A percentile compares a stretch with the other conserved stretches of the same genome.
These are phyloP conservation scores for Uromys caudimaculatus DNA, from an alignment of 2,797 vertebrate genomes.

Conservation along the genomic window DNA sequence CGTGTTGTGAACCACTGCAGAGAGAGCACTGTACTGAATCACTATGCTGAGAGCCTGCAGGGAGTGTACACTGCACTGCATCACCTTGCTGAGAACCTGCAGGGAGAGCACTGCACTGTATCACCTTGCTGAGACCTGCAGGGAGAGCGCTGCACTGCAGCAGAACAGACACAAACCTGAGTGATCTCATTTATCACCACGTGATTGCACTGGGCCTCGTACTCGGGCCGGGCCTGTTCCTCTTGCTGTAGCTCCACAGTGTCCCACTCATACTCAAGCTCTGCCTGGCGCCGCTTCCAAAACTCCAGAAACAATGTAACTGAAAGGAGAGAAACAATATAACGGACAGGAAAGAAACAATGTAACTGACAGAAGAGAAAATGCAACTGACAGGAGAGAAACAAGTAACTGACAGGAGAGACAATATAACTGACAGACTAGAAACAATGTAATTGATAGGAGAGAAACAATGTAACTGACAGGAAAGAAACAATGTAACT, in stretches of 20 bases:
- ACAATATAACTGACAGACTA: constrained; percentile 71
- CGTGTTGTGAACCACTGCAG: not conserved
- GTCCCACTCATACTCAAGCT: constrained; percentile 96
- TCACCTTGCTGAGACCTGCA: not conserved
- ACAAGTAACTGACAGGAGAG: too few species aligned
- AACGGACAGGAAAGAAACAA: too few species aligned
- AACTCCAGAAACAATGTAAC: constrained; percentile 97
- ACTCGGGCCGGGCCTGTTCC: constrained; percentile 93
- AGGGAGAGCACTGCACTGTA: not conserved
- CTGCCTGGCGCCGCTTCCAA: constrained; percentile 95
- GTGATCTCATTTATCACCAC: constrained; percentile 93
- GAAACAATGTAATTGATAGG: constrained; percentile 93
- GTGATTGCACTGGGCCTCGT: constrained; percentile 92
- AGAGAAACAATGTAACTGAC: not conserved
- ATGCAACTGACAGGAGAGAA: too few species aligned
- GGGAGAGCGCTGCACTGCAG: accelerated
- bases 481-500: constrained; percentile 93
- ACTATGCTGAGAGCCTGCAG: not conserved
- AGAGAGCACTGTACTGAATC: not conserved
- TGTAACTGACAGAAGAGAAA: too few species aligned
- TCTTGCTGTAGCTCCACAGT: constrained; percentile 96
- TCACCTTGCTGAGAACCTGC: too few species aligned
- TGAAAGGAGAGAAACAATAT: constrained; percentile 74
- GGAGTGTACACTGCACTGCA: too few species aligned
- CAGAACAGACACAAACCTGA: constrained; percentile 85